A percentile compares a stretch with the other conserved stretches of the same genome.
These are phyloP conservation scores for Eleutherodactylus coqui DNA, from an alignment of 2,797 vertebrate species.

Conservation along the genomic window DNA sequence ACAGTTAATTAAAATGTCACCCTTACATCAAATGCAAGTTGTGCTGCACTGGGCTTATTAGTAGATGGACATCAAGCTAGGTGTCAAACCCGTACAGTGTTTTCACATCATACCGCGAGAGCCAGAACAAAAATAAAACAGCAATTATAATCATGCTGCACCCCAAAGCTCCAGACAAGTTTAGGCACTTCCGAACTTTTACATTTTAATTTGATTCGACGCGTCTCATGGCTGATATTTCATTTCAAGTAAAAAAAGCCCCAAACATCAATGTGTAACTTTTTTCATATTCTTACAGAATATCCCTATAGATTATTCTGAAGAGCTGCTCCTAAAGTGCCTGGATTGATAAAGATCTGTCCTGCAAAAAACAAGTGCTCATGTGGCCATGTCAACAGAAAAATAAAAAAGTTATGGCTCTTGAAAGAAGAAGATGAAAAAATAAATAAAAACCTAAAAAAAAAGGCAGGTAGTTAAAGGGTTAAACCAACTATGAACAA, in stretches of 20 bases:
- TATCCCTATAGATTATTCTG: no score
- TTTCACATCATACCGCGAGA: slow-evolving; percentile 11
- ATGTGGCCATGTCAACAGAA: no score
- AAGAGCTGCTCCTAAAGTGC: no score
- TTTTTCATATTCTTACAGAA: no score
- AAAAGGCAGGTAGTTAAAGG: no score
- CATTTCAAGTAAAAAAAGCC: not conserved
- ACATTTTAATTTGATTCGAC: not conserved
- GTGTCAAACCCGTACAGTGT: slow-evolving; percentile 17
- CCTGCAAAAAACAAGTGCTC: no score
- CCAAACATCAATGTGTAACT: not conserved
- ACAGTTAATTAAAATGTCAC: slow-evolving; percentile 12
- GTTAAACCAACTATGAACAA: no score
- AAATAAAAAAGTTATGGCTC: no score
- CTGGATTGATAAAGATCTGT: no score
- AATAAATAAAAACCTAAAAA: no score
- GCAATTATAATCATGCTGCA: slow-evolving; percentile 1
- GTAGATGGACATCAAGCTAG: not conserved
- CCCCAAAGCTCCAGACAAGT: slow-evolving; percentile 10
- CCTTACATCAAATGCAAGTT: not conserved
- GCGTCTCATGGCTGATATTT: not conserved
- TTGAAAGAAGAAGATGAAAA: no score
- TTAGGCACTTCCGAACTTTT: not conserved
- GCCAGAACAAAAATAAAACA: slow-evolving; percentile 11
- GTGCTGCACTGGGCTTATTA: slow-evolving; percentile 5